These are phyloP conservation scores for Lamprotornis superbus DNA, from an alignment of 2,113 vertebrate species.

Conservation along the genomic window DNA sequence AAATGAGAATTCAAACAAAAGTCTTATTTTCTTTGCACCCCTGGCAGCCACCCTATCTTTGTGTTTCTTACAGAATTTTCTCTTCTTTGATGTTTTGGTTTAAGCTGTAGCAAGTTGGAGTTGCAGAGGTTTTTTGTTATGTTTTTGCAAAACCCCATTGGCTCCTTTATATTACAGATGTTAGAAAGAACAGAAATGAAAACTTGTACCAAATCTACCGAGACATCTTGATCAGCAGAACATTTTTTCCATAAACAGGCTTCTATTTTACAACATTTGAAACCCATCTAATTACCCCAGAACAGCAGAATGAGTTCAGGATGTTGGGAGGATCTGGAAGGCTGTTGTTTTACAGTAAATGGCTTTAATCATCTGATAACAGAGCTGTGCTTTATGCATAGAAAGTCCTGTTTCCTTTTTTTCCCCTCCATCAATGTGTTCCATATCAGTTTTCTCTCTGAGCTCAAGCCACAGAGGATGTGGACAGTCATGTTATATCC, in stretches of 20 bases:
- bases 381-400: background rate
- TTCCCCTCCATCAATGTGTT: background rate
- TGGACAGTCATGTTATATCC: background rate
- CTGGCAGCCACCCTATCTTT: background rate
- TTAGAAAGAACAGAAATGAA: background rate
- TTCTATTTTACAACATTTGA: slow-evolving; percentile 8
- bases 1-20: background rate
- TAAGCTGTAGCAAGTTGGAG: background rate
- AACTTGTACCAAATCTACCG: background rate
- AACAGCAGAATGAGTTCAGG: slow-evolving; percentile 22
- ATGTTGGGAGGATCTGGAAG: slow-evolving; percentile 37
- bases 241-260: background rate
- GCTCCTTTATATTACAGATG: background rate
- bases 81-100: background rate
- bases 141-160: background rate
- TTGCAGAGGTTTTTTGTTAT: background rate
- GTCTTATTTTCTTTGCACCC: background rate
- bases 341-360: slow-evolving; percentile 26
- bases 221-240: slow-evolving; percentile 2
- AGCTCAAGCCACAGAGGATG: background rate
- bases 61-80: background rate
- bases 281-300: slow-evolving; percentile 21
- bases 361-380: slow-evolving; percentile 24
- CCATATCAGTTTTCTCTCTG: background rate
- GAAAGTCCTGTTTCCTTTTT: background rate